Conservation (phyloP, 2,888 invertebrate species). For the Meganola albula region DNA sequence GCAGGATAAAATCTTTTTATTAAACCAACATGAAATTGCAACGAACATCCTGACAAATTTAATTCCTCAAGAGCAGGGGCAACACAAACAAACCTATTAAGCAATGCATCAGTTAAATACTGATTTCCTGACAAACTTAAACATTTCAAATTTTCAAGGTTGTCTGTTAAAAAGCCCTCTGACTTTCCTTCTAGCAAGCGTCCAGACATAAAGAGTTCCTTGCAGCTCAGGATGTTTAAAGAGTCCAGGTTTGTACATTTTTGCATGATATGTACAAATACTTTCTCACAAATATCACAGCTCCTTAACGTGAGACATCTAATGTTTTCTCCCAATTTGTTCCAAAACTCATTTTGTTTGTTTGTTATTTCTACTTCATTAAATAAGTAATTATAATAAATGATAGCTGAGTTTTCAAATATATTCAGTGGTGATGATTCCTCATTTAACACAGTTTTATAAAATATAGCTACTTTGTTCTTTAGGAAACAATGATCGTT, state of each 20-base stretch:
- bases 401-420: constrained; percentile 58
- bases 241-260: constrained; percentile 75
- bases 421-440: constrained; percentile 56
- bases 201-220: constrained; percentile 86
- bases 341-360: constrained; percentile 74
- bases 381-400: constrained; percentile 71
- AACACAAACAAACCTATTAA: constrained; percentile 80
- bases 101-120: constrained; percentile 85
- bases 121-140: constrained; percentile 82
- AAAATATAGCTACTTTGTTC: constrained; percentile 69
- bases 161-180: constrained; percentile 67
- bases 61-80: constrained; percentile 79
- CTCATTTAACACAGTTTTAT: constrained; percentile 59
- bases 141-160: constrained; percentile 71
- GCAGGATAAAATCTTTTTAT: constrained; percentile 82
- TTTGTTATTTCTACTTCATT: constrained; percentile 74
- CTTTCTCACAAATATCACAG: constrained; percentile 81
- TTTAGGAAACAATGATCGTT: constrained; percentile 78
- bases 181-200: constrained; percentile 79
- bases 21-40: constrained; percentile 83
- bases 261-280: constrained; percentile 77
- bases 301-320: constrained; percentile 74
- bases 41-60: constrained; percentile 81
- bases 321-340: constrained; percentile 76
- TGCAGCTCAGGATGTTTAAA: constrained; percentile 80